Evolutionary conservation across 1,140 invertebrate genomes (phyloP).

Genomic region (Mercenaria mercenaria): DNA sequence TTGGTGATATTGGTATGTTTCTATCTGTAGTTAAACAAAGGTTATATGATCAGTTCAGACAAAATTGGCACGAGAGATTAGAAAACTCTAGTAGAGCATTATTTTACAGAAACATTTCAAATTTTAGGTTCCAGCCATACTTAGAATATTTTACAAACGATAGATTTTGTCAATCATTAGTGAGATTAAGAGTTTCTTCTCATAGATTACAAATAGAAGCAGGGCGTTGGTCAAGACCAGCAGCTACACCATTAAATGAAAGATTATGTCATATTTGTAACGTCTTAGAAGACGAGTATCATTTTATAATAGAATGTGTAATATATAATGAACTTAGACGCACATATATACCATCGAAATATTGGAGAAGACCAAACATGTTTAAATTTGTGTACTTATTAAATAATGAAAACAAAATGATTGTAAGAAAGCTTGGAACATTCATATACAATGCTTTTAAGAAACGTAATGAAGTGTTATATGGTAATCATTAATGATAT

Average conservation of each 20-base stretch:
- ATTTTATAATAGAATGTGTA: neutral
- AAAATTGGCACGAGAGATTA: slow-evolving; percentile 5
- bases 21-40: neutral
- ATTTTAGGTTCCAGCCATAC: neutral
- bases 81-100: neutral
- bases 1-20: neutral
- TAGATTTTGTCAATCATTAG: neutral
- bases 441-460: neutral
- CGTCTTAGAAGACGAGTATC: too few species aligned
- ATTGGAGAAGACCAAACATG: neutral
- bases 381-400: neutral
- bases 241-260: neutral
- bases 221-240: neutral
- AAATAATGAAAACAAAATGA: neutral
- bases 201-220: neutral
- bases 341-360: neutral
- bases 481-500: too few species aligned
- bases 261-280: too few species aligned
- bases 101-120: slow-evolving; percentile 3
- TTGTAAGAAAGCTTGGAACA: neutral
- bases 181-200: neutral
- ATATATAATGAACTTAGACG: neutral
- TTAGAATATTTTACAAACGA: neutral
- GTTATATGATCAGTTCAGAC: neutral
- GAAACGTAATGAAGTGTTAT: too few species aligned